Evolutionary conservation across 2,113 vertebrate genomes (phyloP).

Genomic region (Crocuta crocuta): DNA sequence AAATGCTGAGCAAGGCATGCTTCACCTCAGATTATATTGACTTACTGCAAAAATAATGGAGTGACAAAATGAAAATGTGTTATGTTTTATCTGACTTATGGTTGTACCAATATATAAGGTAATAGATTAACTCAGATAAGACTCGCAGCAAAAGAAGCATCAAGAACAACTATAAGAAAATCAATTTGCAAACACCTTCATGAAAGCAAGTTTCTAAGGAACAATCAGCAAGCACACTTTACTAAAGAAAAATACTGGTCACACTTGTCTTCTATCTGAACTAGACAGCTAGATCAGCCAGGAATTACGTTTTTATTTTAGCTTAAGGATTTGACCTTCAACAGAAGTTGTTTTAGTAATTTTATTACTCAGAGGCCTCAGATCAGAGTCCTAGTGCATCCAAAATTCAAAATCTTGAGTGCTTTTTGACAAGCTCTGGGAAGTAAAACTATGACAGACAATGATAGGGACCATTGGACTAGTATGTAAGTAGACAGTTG

Average conservation of each 20-base stretch:
- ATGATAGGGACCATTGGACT: background rate
- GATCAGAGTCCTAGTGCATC: background rate
- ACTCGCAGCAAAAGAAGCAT: conserved; percentile 74
- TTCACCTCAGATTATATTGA: conserved; percentile 87
- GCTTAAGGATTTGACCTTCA: conserved; percentile 65
- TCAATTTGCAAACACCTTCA: conserved; percentile 73
- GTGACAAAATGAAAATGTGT: conserved; percentile 87
- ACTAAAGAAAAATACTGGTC: conserved; percentile 69
- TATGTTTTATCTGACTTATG: conserved; percentile 88
- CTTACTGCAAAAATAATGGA: conserved; percentile 86
- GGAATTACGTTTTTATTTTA: conserved; percentile 65
- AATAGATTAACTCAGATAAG: conserved; percentile 86
- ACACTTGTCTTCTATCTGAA: conserved; percentile 21
- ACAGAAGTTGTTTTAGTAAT: conserved; percentile 57
- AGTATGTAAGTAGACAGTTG: background rate
- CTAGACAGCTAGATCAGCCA: conserved; percentile 24
- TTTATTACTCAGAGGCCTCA: conserved; percentile 33
- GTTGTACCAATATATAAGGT: conserved; percentile 84
- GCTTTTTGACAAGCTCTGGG: background rate
- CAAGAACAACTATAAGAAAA: conserved; percentile 70
- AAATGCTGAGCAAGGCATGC: conserved; percentile 87
- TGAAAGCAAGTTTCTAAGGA: conserved; percentile 70
- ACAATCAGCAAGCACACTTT: conserved; percentile 79
- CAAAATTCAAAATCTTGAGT: conserved; percentile 32
- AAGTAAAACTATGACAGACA: background rate